Base-by-base conservation (phyloP, 2,113 vertebrate genomes). In the Malurus melanocephalus region DNA sequence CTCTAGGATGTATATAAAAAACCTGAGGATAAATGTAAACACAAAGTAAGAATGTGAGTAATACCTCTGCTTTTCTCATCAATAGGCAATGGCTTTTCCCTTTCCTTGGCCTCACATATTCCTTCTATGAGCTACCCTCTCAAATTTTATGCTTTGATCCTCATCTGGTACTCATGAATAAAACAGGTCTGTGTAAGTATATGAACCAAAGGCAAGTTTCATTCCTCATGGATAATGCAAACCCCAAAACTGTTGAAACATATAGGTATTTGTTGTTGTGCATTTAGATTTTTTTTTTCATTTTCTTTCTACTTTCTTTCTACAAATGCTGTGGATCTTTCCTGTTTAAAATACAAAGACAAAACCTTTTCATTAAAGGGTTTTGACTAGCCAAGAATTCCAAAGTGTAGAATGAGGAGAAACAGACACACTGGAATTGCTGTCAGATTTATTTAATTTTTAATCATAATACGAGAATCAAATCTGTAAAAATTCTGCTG, bases 81-180 rank as follows among this genome's bases (percentile, higher is more conserved):
- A 93, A 14, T 43, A 90, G 45, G 30, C 65, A 78, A 78, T 77
- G 74, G 19, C 43, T 89, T 87, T 94, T 74, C 23, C 13, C 19
- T 64, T 14, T 57, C 30, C 22, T 83, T 59, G 21, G 40, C 13
- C 8, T 85, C 43, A 59, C 19, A 60, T 73, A 65, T 71, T 91
- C 24, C 24, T 80, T 33, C 60, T 76, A 49, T 55, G 60, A 62
- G 19, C 40, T 77, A 81, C 62, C 49, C 27, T 66, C 52, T 82
- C 51, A 83, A 59, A 85, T 87, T 91, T 88, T 56, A 55, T 78
- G 57, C 61, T 89, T 93, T 83, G 65, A 93, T 85, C 73, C 60
- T 90, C 74, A 77, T 71, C 52, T 91, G 56, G 45, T 77, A 61
- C 23, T 87, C 51, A 85, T 77, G 49, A 91, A 94, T 91, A 91